Percentiles rank a stretch among this genome's conserved stretches.
phyloP scores from a whole-genome alignment of 2,888 invertebrate species.

The Chrysodeixis includens region DNA sequence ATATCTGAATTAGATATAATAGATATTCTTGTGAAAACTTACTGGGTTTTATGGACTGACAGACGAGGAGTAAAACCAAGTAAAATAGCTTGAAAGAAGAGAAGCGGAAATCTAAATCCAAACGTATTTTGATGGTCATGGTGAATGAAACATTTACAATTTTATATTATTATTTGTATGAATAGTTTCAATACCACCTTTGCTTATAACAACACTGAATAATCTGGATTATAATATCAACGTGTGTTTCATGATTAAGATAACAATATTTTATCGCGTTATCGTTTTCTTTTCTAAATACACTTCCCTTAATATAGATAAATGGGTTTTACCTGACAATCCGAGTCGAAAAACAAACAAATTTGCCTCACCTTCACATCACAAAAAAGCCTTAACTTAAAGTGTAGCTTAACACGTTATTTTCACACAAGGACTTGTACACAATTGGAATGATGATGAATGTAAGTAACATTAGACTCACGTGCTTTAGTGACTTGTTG shows the following conservation, averaged over 20 bases:
- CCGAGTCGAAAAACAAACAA: not conserved
- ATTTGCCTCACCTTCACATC: not conserved
- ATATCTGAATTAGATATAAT: not conserved
- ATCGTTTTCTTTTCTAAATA: conserved; percentile 2
- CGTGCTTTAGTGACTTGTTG: conserved; percentile 43
- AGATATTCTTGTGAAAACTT: not conserved
- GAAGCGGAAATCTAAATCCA: not conserved
- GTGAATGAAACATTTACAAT: not conserved
- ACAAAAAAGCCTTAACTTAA: not conserved
- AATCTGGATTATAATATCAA: conserved; percentile 1
- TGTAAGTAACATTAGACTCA: conserved; percentile 37
- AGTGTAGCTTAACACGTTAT: not conserved
- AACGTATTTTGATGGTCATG: not conserved
- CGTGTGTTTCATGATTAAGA: not conserved
- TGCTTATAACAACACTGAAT: not conserved
- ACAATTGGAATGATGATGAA: not conserved
- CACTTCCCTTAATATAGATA: not conserved
- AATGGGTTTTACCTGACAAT: not conserved
- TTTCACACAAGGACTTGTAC: not conserved
- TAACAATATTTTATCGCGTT: not conserved
- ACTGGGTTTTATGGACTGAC: conserved; percentile 4
- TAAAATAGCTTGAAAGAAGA: not conserved
- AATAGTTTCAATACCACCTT: not conserved
- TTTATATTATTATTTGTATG: not conserved
- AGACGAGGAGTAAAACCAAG: not conserved